Evolutionary conservation across 2,888 invertebrate species (phyloP).

Genomic region (Xiphydria camelus): DNA sequence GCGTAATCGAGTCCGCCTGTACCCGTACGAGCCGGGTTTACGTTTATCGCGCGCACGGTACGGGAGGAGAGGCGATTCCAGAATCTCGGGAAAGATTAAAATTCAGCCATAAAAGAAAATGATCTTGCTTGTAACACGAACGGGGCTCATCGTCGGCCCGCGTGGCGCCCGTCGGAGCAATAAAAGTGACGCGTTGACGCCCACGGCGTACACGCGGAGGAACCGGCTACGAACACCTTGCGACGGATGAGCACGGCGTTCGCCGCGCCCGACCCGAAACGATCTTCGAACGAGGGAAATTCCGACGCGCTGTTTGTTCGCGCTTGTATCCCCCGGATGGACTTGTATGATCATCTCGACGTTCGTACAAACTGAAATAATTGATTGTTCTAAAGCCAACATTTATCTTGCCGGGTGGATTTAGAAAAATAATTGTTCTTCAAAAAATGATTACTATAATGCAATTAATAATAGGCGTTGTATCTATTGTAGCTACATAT

Average conservation of each 20-base stretch:
- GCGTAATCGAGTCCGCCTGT: not conserved
- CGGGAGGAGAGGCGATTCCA: slow-evolving; percentile 27
- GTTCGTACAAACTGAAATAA: too few relatives aligned
- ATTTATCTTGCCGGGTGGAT: too few relatives aligned
- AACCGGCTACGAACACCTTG: not conserved
- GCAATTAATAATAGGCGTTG: too few relatives aligned
- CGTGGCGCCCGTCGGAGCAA: slow-evolving; percentile 27
- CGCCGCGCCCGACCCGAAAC: not conserved
- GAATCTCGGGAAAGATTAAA: slow-evolving; percentile 27
- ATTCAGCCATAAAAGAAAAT: slow-evolving; percentile 38
- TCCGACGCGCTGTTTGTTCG: too few relatives aligned
- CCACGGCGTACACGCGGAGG: slow-evolving; percentile 24
- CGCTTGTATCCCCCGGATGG: too few relatives aligned
- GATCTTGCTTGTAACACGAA: slow-evolving; percentile 28
- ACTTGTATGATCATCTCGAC: too few relatives aligned
- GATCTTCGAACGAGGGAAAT: not conserved
- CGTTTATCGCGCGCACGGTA: not conserved
- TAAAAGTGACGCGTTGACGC: slow-evolving; percentile 36
- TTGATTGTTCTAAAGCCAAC: too few relatives aligned
- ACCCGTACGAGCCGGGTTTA: not conserved
- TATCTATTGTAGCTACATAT: too few relatives aligned
- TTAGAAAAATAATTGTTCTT: too few relatives aligned
- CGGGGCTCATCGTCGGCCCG: slow-evolving; percentile 19
- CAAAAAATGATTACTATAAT: too few relatives aligned
- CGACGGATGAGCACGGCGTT: too few relatives aligned